Percentiles rank a stretch among this genome's conserved stretches.
These are phyloP conservation scores for Sciurus vulgaris DNA, from an alignment of 2,797 vertebrate genomes.

Conservation along the genomic window DNA sequence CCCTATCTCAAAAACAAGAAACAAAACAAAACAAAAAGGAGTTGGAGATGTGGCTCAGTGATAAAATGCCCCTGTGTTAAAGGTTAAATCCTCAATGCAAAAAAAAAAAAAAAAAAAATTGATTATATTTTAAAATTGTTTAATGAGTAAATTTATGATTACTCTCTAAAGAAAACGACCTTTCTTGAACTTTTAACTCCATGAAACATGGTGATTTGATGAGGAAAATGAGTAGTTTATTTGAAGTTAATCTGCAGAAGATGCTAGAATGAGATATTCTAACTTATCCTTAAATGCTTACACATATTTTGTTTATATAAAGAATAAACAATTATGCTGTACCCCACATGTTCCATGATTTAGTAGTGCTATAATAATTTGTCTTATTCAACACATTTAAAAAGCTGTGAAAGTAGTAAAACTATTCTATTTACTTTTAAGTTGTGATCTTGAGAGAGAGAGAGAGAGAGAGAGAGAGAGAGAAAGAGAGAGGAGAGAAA, in stretches of 20 bases:
- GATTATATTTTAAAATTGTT: background rate
- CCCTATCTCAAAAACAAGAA: background rate
- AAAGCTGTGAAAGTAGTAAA: background rate
- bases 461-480: background rate
- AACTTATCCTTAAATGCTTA: constrained; percentile 13
- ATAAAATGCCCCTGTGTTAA: no score
- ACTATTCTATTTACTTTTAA: constrained; percentile 4
- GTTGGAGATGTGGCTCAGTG: no score
- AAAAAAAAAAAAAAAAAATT: no score
- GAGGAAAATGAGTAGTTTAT: constrained; percentile 2
- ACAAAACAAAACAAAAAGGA: background rate
- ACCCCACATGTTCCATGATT: background rate
- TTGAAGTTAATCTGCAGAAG: constrained; percentile 1
- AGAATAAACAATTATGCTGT: constrained; percentile 17
- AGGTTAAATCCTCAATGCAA: no score
- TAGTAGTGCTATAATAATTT: constrained; percentile 12
- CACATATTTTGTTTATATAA: constrained; percentile 42
- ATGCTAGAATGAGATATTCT: background rate
- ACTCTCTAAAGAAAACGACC: background rate
- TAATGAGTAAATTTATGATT: constrained; percentile 7
- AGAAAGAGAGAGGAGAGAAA: background rate
- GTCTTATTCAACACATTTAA: constrained; percentile 5
- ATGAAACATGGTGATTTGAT: constrained; percentile 43
- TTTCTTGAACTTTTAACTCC: constrained; percentile 29
- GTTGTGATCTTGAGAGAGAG: background rate